phyloP scores from a whole-genome alignment of 1,140 invertebrate species.

The Schlechtendalia chinensis region DNA sequence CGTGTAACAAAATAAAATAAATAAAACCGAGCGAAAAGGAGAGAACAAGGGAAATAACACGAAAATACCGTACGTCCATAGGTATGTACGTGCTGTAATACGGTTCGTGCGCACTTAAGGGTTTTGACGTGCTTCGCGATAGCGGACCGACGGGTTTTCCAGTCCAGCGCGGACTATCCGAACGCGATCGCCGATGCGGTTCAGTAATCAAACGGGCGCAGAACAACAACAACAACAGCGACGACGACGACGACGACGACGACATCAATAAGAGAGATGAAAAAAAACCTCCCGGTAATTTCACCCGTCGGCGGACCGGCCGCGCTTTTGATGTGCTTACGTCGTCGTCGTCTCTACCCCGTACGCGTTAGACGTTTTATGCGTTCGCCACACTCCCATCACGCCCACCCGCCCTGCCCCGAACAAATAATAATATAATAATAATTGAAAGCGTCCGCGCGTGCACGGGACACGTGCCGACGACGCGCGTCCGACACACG shows the following conservation, averaged over 20 bases:
- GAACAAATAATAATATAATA: slow-evolving; percentile 33
- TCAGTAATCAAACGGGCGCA: background rate
- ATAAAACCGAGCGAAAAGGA: background rate
- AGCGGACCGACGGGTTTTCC: background rate
- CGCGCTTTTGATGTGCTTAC: background rate
- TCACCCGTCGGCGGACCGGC: too few species aligned
- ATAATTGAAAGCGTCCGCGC: slow-evolving; percentile 44
- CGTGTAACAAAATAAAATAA: background rate
- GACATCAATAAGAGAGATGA: background rate
- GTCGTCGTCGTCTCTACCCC: too few species aligned
- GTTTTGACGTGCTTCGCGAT: background rate
- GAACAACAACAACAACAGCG: slow-evolving; percentile 9
- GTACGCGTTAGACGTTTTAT: too few species aligned
- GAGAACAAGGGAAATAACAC: background rate
- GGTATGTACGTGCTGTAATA: background rate
- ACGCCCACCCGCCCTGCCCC: too few species aligned
- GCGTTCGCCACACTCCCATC: too few species aligned
- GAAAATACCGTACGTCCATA: background rate
- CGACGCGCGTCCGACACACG: background rate
- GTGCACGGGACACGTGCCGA: slow-evolving; percentile 29
- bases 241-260: too few species aligned
- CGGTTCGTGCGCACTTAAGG: background rate
- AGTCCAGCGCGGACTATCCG: slow-evolving; percentile 11
- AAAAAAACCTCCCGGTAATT: background rate
- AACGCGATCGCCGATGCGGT: slow-evolving; percentile 34